These are phyloP conservation scores for Rhagophthalmus giganteus DNA, from an alignment of 2,888 invertebrate species.

Conservation along the genomic window DNA sequence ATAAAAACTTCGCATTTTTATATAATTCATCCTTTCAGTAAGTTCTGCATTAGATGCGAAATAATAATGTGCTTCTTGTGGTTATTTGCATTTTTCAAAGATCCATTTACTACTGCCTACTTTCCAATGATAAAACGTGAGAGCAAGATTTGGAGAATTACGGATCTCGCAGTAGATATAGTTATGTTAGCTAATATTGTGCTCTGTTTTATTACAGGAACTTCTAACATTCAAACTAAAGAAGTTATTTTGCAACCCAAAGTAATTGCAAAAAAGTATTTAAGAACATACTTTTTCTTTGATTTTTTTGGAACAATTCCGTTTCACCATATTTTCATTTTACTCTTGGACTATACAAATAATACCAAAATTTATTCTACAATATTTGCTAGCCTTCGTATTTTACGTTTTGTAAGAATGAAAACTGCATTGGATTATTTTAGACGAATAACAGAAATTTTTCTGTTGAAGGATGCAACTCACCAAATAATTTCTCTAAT, in stretches of 20 bases:
- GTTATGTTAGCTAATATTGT: slow-evolving; percentile 39
- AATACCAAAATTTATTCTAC: not conserved
- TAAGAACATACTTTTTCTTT: slow-evolving; percentile 30
- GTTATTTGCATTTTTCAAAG: slow-evolving; percentile 23
- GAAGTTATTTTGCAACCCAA: slow-evolving; percentile 31
- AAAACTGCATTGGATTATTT: slow-evolving; percentile 17
- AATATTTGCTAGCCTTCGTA: not conserved
- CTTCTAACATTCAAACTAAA: slow-evolving; percentile 31
- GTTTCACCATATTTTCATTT: not conserved
- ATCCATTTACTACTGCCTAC: slow-evolving; percentile 26
- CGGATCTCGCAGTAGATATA: slow-evolving; percentile 39
- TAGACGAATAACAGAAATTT: slow-evolving; percentile 10
- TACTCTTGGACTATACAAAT: not conserved
- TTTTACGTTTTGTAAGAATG: slow-evolving; percentile 16
- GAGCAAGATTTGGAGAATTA: not conserved
- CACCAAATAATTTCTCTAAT: slow-evolving; percentile 18
- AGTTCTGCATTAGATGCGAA: slow-evolving; percentile 21
- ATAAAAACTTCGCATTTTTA: slow-evolving; percentile 44
- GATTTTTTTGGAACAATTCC: slow-evolving; percentile 32
- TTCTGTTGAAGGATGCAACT: slow-evolving; percentile 2
- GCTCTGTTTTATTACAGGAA: slow-evolving; percentile 49
- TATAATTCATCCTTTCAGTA: slow-evolving; percentile 51
- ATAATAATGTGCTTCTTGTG: slow-evolving; percentile 26
- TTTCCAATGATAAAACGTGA: not conserved
- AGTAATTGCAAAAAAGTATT: slow-evolving; percentile 27